Evolutionary conservation across 2,113 vertebrate species (phyloP).

Genomic region (Cathartes aura): DNA sequence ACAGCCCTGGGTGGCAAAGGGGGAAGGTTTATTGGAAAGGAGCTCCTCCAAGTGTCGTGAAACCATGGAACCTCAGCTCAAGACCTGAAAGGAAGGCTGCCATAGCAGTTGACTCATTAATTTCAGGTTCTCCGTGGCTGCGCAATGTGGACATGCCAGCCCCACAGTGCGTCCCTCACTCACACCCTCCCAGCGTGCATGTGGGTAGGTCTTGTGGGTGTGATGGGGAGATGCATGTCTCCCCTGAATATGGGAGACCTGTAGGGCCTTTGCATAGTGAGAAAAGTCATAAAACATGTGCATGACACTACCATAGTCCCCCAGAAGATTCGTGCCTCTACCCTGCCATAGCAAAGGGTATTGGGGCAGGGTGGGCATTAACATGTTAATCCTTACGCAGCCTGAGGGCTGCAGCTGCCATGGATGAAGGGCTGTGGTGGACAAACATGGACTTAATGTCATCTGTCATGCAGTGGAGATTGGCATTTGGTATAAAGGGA

Average conservation of each 20-base stretch:
- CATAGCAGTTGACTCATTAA: background rate
- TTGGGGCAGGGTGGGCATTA: background rate
- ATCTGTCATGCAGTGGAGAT: background rate
- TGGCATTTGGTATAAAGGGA: background rate
- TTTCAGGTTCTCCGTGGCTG: background rate
- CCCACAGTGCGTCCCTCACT: background rate
- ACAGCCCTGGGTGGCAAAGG: background rate
- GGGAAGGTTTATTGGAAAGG: background rate
- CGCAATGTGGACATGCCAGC: background rate
- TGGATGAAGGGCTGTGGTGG: background rate
- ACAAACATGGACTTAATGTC: background rate
- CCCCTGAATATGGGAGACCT: background rate
- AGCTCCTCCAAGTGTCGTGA: background rate
- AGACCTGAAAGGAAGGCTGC: background rate
- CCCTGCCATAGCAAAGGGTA: background rate
- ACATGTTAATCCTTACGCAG: background rate
- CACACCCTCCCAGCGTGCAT: fast-evolving
- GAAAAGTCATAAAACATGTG: background rate
- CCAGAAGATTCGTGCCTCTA: background rate
- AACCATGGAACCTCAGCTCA: background rate
- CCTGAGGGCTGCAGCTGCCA: background rate
- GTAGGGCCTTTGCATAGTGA: background rate
- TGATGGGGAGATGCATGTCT: background rate
- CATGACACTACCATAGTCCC: background rate
- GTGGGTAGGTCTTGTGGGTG: background rate